Evolutionary conservation across 2,113 vertebrate species (phyloP).

Genomic region (Helogale parvula): DNA sequence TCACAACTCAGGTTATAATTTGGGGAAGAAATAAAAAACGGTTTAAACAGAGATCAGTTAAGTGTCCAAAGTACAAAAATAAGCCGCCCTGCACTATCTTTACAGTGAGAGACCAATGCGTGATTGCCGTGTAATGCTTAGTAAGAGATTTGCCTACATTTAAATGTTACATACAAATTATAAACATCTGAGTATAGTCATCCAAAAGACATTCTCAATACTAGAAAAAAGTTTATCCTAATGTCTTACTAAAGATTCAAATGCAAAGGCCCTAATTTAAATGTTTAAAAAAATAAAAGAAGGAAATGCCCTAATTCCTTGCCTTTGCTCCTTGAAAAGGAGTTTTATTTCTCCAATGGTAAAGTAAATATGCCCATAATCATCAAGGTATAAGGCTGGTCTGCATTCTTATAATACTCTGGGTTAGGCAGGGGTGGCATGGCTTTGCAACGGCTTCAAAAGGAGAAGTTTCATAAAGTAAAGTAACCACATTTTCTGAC

Average conservation of each 20-base stretch:
- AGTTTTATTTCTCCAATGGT: background rate
- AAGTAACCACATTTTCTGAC: background rate
- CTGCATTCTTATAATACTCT: background rate
- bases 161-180: constrained; percentile 29
- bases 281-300: background rate
- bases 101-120: background rate
- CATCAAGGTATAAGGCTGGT: background rate
- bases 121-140: background rate
- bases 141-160: background rate
- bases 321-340: constrained; percentile 19
- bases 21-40: background rate
- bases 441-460: background rate
- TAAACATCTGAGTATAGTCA: background rate
- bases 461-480: constrained; percentile 7
- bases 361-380: constrained; percentile 26
- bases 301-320: constrained; percentile 12
- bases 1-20: constrained; percentile 20
- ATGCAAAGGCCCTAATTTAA: constrained; percentile 10
- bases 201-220: constrained; percentile 24
- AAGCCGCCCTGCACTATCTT: background rate
- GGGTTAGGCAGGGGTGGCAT: background rate
- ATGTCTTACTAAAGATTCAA: constrained; percentile 28
- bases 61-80: background rate
- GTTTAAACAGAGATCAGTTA: constrained; percentile 48
- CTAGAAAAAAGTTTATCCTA: constrained; percentile 5